Conservation (phyloP, 2,888 invertebrate genomes). For the Lepidocyrtinus sp. region DNA sequence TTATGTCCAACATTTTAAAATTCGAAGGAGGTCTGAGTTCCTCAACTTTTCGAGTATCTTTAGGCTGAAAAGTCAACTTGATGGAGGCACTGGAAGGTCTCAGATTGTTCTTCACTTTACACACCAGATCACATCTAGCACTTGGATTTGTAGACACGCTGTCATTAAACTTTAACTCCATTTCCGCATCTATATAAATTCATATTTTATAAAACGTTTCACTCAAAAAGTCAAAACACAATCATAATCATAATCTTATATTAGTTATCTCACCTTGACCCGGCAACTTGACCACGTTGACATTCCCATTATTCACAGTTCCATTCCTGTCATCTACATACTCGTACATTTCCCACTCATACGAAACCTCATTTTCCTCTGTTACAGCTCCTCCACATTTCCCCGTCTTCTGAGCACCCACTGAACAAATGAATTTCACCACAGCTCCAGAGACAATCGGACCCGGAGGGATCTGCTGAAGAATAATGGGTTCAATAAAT, state of each 20-base stretch:
- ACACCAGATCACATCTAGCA: slow-evolving; percentile 38
- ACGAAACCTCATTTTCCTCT: slow-evolving; percentile 25
- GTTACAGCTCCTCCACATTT: slow-evolving; percentile 7
- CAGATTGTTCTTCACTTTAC: slow-evolving; percentile 32
- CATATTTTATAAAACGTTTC: neutral
- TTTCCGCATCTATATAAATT: slow-evolving; percentile 35
- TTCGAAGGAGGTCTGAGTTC: slow-evolving; percentile 27
- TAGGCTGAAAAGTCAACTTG: slow-evolving; percentile 40
- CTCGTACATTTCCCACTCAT: slow-evolving; percentile 54
- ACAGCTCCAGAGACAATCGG: slow-evolving; percentile 44
- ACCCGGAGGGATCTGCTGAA: slow-evolving; percentile 53
- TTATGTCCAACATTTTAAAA: slow-evolving; percentile 49
- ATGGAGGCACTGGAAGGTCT: slow-evolving; percentile 32
- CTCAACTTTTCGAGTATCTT: slow-evolving; percentile 9
- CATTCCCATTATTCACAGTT: neutral
- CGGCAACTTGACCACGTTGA: slow-evolving; percentile 41
- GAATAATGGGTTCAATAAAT: slow-evolving; percentile 10
- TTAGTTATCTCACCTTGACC: slow-evolving; percentile 29
- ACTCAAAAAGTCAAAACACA: neutral
- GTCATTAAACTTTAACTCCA: slow-evolving; percentile 54
- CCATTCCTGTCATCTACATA: slow-evolving; percentile 43
- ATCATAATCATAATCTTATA: neutral
- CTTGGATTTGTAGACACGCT: slow-evolving; percentile 33
- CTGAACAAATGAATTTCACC: slow-evolving; percentile 52
- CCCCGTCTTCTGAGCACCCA: neutral